These are phyloP conservation scores for Gandaritis pyraliata DNA, from an alignment of 2,888 invertebrate species.

Conservation along the genomic window DNA sequence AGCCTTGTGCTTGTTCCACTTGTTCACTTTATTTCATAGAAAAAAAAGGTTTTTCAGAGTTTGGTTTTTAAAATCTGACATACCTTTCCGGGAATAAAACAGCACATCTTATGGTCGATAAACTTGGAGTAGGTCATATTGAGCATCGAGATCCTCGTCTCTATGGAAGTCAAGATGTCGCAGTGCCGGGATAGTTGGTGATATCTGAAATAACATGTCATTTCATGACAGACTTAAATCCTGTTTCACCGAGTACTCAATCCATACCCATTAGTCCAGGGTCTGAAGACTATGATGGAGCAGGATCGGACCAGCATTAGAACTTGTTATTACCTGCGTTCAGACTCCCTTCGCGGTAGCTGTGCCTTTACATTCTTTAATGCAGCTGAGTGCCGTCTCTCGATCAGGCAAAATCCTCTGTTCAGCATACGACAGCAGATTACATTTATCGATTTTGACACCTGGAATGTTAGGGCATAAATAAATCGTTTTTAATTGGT, in stretches of 20 bases:
- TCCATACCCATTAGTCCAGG: too few relatives aligned
- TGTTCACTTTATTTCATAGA: too few relatives aligned
- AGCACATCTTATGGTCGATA: conserved; percentile 92
- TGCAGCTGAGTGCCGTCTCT: conserved; percentile 89
- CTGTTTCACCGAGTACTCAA: too few relatives aligned
- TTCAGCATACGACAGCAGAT: conserved; percentile 91
- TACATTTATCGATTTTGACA: conserved; percentile 90
- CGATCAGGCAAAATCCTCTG: conserved; percentile 92
- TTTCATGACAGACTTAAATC: too few relatives aligned
- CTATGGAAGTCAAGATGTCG: conserved; percentile 94
- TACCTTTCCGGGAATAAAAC: conserved; percentile 97
- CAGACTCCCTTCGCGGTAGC: conserved; percentile 94
- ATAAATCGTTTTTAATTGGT: too few relatives aligned
- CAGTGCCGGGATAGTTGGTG: conserved; percentile 95
- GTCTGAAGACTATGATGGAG: too few relatives aligned
- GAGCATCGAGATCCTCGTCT: conserved; percentile 95
- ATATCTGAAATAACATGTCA: conserved; percentile 76
- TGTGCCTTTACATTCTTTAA: conserved; percentile 92
- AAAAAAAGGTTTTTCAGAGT: too few relatives aligned
- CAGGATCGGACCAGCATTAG: neutral
- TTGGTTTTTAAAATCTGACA: neutral
- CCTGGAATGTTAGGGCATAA: too few relatives aligned
- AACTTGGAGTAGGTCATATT: conserved; percentile 97
- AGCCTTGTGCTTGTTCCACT: too few relatives aligned
- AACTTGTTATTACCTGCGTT: conserved; percentile 84